These are phyloP conservation scores for Drosophila nebulosa DNA, from an alignment of 1,140 invertebrate species.

Conservation along the genomic window DNA sequence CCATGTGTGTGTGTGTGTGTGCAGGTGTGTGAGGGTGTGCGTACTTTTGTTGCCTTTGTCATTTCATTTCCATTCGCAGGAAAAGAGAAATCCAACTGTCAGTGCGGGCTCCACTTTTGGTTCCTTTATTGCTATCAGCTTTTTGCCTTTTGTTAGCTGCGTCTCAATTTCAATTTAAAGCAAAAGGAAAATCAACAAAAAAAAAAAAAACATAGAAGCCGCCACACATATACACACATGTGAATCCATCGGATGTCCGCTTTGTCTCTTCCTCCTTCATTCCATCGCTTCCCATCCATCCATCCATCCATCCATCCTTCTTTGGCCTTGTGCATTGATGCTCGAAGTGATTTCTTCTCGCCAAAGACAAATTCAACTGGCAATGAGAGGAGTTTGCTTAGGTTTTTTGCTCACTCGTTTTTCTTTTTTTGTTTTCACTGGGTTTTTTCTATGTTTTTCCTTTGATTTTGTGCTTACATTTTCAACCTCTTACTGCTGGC, in stretches of 20 bases:
- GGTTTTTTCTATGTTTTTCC: neutral
- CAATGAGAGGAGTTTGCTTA: neutral
- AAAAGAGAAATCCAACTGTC: neutral
- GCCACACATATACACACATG: neutral
- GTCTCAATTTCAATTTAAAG: constrained; percentile 64
- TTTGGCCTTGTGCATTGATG: constrained; percentile 4
- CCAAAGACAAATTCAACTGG: constrained; percentile 1
- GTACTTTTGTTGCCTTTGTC: constrained; percentile 40
- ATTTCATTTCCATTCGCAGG: constrained; percentile 18
- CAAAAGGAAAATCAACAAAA: constrained; percentile 30
- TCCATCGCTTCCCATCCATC: no score
- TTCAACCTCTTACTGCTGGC: neutral
- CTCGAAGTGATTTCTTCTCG: constrained; percentile 17
- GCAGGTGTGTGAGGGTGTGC: neutral
- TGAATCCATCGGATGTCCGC: neutral
- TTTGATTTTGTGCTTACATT: constrained; percentile 6
- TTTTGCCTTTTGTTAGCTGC: constrained; percentile 29
- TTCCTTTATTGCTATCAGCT: constrained; percentile 41
- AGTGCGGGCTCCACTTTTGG: neutral
- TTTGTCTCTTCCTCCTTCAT: neutral
- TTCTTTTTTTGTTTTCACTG: no score
- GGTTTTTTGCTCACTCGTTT: neutral
- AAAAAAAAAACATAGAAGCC: neutral
- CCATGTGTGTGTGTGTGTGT: neutral
- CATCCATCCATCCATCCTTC: no score